Percentiles rank a stretch among this genome's conserved stretches.
phyloP scores from a whole-genome alignment of 2,888 invertebrate species.

The Drosophila kanekoi region DNA sequence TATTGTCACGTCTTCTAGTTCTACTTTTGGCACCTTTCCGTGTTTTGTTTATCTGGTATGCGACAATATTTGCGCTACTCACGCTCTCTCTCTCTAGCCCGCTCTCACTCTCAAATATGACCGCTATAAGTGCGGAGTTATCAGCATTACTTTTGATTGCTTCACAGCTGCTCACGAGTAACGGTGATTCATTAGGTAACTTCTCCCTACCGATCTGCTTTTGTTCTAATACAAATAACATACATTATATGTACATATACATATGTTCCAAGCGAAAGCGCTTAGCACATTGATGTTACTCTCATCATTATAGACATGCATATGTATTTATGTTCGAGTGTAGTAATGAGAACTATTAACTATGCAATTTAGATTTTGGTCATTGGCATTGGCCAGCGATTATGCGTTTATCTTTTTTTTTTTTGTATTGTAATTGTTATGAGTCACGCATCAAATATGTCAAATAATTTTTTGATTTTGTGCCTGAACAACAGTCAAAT shows the following conservation, averaged over 20 bases:
- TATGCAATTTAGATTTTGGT: conserved; percentile 6
- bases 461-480: neutral
- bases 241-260: neutral
- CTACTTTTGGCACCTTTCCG: conserved; percentile 27
- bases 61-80: conserved; percentile 37
- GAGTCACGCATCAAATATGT: conserved; percentile 36
- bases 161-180: conserved; percentile 36
- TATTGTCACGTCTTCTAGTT: conserved; percentile 29
- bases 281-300: neutral
- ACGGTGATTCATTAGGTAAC: conserved; percentile 46
- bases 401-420: conserved; percentile 30
- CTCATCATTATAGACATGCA: neutral
- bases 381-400: conserved; percentile 14
- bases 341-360: neutral
- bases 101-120: neutral
- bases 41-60: conserved; percentile 42
- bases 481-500: neutral
- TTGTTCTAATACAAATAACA: conserved; percentile 4
- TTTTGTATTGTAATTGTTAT: no score
- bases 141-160: conserved; percentile 47
- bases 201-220: conserved; percentile 33
- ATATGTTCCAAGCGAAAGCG: conserved; percentile 6
- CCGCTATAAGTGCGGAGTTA: conserved; percentile 25
- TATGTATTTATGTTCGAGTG: neutral
- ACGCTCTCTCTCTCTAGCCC: neutral